Base-by-base conservation (phyloP, 2,888 invertebrate species). In the Holacanthella duospinosa region DNA sequence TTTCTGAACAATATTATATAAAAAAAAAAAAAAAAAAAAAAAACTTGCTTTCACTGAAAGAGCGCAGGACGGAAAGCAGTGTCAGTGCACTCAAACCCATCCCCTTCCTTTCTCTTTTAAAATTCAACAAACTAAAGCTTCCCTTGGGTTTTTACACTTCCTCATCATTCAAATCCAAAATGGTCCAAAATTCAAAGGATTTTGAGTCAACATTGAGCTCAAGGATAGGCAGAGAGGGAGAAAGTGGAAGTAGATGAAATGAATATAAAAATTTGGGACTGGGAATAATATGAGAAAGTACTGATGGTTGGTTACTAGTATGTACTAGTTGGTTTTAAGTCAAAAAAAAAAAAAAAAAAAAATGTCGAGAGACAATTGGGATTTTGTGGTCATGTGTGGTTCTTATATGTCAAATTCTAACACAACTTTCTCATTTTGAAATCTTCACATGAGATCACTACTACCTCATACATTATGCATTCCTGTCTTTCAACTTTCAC, bases 101-200 rank as follows among this genome's bases (percentile, higher is more conserved):
- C 36, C 36, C 36, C 6, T 48, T 21, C 48, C 48, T 48, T 48
- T 48, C 48, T 48, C 48, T n/a, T 48, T 48, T n/a, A 9, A 9
- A 48, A 21, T 48, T 48, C 48, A 4, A 4, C 21, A 9, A 48
- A 48, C 12, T 48, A 48, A 48, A 48, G 21, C 21, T 48, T 48
- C 48, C 48, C 48, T 21, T 4, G 48, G 48, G 48, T 48, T 48
- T 48, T 48, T 48, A 48, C 48, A 48, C 48, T 48, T 48, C 21
- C 48, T 48, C 48, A 48, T 48, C 48, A 48, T 48, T 21, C 48
- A 21, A 21, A n/a, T 48, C 21, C 4, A 21, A 48, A 21, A n/a
- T 4, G 48, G 48, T 48, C 48, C 48, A n/a, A 21, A 48, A 48
- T 48, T 48, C 48, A 48, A 48, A 48, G 12, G 48, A 48, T n/a